Conservation (phyloP, 2,113 vertebrate species). For the Arvicanthis niloticus region DNA sequence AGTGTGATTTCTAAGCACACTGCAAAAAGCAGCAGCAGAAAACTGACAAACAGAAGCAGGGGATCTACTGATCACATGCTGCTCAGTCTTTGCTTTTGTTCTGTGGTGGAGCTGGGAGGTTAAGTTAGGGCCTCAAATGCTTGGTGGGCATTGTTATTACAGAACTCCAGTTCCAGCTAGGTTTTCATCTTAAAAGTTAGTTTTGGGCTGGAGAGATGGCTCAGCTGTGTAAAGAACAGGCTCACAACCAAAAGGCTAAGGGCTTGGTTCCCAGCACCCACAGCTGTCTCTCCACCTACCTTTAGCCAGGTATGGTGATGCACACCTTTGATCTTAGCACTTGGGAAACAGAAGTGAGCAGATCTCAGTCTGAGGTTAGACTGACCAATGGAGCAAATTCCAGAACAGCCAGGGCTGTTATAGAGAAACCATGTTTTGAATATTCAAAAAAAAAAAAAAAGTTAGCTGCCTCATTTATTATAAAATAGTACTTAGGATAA, state of each 20-base stretch:
- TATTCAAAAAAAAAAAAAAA: not conserved
- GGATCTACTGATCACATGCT: not conserved
- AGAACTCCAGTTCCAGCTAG: not conserved
- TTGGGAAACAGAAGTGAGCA: not conserved
- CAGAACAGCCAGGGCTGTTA: too few species aligned
- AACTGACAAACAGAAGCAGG: not conserved
- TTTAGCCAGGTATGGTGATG: not conserved
- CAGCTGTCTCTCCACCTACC: not conserved
- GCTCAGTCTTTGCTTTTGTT: not conserved
- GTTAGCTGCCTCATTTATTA: too few species aligned
- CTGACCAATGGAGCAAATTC: too few species aligned
- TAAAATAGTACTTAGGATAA: conserved; percentile 2
- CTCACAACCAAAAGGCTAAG: not conserved
- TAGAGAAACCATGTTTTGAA: not conserved
- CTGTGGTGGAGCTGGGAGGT: not conserved
- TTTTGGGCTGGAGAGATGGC: not conserved
- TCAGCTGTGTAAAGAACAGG: not conserved
- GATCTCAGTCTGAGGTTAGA: not conserved
- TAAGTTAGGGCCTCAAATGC: not conserved
- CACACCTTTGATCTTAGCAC: not conserved
- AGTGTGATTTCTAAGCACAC: conserved; percentile 12
- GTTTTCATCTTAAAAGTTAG: not conserved
- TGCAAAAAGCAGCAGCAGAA: not conserved
- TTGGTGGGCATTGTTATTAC: not conserved
- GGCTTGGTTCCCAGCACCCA: not conserved